Evolutionary conservation across 1,140 invertebrate genomes (phyloP).

Genomic region (Diplogasteroides magnus): DNA sequence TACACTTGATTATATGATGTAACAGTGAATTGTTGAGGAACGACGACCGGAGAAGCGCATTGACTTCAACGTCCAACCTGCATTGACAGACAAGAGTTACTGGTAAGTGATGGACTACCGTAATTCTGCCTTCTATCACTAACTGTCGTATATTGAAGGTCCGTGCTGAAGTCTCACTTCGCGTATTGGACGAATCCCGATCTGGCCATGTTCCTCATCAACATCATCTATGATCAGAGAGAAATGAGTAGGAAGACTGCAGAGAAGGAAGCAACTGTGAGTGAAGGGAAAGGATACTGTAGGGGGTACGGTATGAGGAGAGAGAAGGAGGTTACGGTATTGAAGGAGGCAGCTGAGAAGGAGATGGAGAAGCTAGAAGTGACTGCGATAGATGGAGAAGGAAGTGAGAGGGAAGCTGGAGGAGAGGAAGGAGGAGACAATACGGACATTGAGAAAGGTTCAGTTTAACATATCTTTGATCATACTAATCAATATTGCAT

Average conservation of each 20-base stretch:
- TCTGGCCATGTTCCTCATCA: slow-evolving; percentile 27
- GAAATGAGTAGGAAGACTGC: neutral
- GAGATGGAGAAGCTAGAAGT: neutral
- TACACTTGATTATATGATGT: neutral
- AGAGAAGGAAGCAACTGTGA: neutral
- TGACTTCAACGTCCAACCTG: slow-evolving; percentile 30
- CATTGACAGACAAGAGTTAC: slow-evolving; percentile 32
- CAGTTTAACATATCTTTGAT: neutral
- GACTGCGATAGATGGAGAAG: neutral
- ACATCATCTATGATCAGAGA: slow-evolving; percentile 19
- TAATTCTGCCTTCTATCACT: too few relatives aligned
- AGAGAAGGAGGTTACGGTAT: neutral
- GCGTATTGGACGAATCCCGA: slow-evolving; percentile 36
- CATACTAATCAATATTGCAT: neutral
- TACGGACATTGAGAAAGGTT: neutral
- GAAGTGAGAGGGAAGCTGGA: neutral
- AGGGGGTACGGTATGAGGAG: too few relatives aligned
- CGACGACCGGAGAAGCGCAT: slow-evolving; percentile 10
- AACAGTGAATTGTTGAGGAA: too few relatives aligned
- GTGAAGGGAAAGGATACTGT: neutral
- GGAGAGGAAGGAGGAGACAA: neutral
- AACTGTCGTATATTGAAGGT: too few relatives aligned
- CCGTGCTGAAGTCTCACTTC: slow-evolving; percentile 34
- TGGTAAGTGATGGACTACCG: too few relatives aligned
- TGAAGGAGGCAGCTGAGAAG: neutral